Percentiles rank a stretch among this genome's conserved stretches.
Conservation (phyloP, 1,140 invertebrate species). For the Charaxes varanes region DNA sequence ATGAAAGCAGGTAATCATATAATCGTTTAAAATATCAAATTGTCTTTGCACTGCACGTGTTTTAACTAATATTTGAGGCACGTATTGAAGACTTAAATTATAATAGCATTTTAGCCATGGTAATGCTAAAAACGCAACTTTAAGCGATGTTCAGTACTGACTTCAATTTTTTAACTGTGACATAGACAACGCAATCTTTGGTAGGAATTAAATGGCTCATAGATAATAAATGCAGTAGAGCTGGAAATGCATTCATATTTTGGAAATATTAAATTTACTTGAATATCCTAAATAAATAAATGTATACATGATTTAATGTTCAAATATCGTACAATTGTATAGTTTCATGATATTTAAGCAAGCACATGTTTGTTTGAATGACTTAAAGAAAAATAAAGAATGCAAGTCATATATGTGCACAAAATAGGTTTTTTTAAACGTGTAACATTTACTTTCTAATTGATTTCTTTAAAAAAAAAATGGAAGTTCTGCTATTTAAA, state of each 20-base stretch:
- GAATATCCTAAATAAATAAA: no score
- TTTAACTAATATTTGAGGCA: slow-evolving; percentile 51
- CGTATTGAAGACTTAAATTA: slow-evolving; percentile 57
- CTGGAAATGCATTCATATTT: slow-evolving; percentile 34
- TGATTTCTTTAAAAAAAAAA: no score
- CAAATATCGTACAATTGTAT: no score
- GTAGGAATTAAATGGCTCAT: slow-evolving; percentile 21
- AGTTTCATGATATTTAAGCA: no score
- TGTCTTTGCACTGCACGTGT: slow-evolving; percentile 61
- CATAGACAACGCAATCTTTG: slow-evolving; percentile 63
- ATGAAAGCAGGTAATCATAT: slow-evolving; percentile 66
- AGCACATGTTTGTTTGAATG: no score
- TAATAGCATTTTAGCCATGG: slow-evolving; percentile 62
- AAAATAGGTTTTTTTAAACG: no score
- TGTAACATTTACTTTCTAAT: no score
- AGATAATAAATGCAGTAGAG: slow-evolving; percentile 49
- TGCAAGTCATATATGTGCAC: no score
- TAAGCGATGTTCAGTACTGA: slow-evolving; percentile 56
- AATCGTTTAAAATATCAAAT: slow-evolving; percentile 66
- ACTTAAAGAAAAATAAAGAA: no score
- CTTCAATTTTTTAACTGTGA: slow-evolving; percentile 59
- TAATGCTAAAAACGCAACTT: slow-evolving; percentile 66
- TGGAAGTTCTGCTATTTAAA: no score
- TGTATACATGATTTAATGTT: no score
- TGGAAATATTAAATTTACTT: no score